Evolutionary conservation across 1,140 invertebrate genomes (phyloP).

Genomic region (Pemphigus obesinymphae): DNA sequence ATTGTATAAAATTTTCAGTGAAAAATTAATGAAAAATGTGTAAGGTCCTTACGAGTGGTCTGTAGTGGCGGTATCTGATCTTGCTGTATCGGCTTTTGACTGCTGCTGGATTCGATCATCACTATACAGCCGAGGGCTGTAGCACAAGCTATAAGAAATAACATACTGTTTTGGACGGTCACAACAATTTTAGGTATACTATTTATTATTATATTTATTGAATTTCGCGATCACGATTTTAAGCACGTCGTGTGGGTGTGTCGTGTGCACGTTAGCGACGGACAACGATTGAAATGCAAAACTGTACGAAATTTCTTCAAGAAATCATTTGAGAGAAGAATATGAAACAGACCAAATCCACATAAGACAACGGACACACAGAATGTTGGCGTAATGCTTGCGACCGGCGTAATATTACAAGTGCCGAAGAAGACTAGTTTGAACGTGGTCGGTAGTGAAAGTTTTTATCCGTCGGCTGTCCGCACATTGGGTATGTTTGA

Average conservation of each 20-base stretch:
- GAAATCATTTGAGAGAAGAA: neutral
- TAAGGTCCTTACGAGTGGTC: conserved; percentile 8
- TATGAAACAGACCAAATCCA: neutral
- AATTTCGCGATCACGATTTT: neutral
- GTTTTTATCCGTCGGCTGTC: conserved; percentile 16
- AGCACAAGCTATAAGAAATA: neutral
- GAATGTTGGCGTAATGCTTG: conserved; percentile 1
- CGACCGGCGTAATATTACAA: conserved; percentile 12
- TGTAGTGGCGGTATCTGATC: conserved; percentile 22
- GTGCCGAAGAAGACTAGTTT: conserved; percentile 39
- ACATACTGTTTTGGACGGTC: neutral
- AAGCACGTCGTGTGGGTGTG: neutral
- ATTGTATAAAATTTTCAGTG: neutral
- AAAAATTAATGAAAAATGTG: neutral
- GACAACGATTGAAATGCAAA: neutral
- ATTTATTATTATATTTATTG: neutral
- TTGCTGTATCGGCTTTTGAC: neutral
- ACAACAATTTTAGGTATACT: neutral
- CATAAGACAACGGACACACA: neutral
- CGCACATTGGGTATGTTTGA: neutral
- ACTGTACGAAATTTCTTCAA: neutral
- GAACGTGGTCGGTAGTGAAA: conserved; percentile 28
- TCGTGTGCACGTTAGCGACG: neutral
- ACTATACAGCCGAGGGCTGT: neutral
- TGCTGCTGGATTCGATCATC: neutral